Evolutionary conservation across 2,797 vertebrate species (phyloP), one percentile per base, ranked within the genome.

Genomic region (Acanthurus leucopareius): DNA sequence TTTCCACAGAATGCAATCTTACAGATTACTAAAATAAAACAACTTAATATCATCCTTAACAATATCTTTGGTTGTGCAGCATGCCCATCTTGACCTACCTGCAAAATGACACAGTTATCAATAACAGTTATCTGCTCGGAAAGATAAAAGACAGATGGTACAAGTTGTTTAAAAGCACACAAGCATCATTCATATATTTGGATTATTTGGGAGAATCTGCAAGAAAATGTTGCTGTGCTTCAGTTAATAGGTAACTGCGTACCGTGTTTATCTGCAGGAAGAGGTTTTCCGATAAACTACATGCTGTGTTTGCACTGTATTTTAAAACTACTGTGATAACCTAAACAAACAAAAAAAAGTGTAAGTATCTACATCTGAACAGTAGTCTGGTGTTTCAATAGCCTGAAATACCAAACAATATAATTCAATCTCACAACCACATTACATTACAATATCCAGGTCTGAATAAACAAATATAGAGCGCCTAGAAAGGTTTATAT

Each of bases 1-100:
- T 70, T 49, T 70, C 75, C 61, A 69, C 32, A 72, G 45, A 68
- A 53, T 44, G 40, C 35, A 53, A 10, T 15, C 32, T 45, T 25
- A 44, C 8, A 45, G 28, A 66, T 40, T 48, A 53, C 45, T 75
- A 22, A 52, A 63, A 45, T 62, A 53, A 38, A 42, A 32, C 17
- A 42, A 48, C 44, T 62, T 47, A 22, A 48, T 54, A 1, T 52
- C 49, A 16, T 25, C 3, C 2, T 28, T 57, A 19, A 40, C 14
- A 42, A 63, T 38, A n/a, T 68, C 51, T 53, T 40, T 66, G 28
- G 52, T 48, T 69, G 51, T 32, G 57, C n/a, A 53, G 10, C 47
- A 20, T 64, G 42, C 13, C 28, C 51, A 11, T 56, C 58, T 73
- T 65, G 16, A 65, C 49, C 69, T 58, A 2, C 25, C 10, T 11